Evolutionary conservation across 1,140 invertebrate species (phyloP).

Genomic region (Aphis gossypii): DNA sequence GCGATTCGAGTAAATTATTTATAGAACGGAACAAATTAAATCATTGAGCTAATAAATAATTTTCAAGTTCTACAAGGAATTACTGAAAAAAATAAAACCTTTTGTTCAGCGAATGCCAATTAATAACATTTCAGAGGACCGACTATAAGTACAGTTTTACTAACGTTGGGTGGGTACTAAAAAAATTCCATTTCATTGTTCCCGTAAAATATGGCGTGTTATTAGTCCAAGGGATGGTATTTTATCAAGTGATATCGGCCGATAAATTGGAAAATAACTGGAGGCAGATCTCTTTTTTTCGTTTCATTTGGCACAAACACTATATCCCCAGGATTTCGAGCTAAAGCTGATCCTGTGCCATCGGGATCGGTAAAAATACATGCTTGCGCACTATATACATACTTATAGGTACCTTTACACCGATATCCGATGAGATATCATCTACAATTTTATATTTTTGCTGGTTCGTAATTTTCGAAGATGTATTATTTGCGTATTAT

Average conservation of each 20-base stretch:
- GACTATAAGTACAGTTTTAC: neutral
- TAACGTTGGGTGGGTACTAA: neutral
- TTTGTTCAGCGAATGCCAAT: constrained; percentile 7
- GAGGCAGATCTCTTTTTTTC: neutral
- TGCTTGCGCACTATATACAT: neutral
- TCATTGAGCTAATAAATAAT: neutral
- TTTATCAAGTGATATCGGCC: constrained; percentile 41
- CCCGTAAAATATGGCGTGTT: constrained; percentile 17
- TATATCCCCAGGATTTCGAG: constrained; percentile 29
- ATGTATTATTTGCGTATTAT: neutral
- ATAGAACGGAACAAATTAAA: neutral
- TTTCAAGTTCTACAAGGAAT: neutral
- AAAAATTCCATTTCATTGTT: constrained; percentile 27
- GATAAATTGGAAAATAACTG: constrained; percentile 37
- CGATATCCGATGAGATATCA: neutral
- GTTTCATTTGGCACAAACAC: constrained; percentile 46
- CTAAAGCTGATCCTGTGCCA: neutral
- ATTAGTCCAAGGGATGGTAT: neutral
- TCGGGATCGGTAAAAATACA: neutral
- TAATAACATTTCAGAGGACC: neutral
- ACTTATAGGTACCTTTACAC: neutral
- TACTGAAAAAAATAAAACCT: neutral
- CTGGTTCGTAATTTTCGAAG: neutral
- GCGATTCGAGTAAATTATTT: neutral
- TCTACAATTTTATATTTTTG: neutral